Evolutionary conservation across 2,113 vertebrate species (phyloP).

Genomic region (Aramus guarauna): DNA sequence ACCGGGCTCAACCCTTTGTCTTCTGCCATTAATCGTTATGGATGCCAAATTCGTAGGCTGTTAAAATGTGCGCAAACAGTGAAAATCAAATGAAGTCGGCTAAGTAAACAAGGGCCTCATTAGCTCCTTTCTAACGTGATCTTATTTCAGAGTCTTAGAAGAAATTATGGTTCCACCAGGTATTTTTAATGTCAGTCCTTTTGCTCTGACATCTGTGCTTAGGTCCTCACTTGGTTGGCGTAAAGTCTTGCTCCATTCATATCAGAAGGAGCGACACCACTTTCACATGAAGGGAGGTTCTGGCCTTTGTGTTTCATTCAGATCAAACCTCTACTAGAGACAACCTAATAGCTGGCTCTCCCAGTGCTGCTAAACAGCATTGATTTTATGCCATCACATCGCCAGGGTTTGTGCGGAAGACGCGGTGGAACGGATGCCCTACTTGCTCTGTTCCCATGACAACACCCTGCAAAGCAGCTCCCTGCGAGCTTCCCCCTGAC

Average conservation of each 20-base stretch:
- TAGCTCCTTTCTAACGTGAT: not conserved
- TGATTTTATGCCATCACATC: not conserved
- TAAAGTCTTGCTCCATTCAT: not conserved
- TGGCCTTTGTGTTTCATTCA: not conserved
- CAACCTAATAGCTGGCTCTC: not conserved
- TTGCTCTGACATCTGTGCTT: not conserved
- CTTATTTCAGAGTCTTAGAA: not conserved
- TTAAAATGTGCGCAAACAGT: not conserved
- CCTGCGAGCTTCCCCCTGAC: not conserved
- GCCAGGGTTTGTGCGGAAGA: not conserved
- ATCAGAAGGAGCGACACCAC: not conserved
- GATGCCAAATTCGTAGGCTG: not conserved
- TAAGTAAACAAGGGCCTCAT: not conserved
- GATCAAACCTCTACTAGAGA: not conserved
- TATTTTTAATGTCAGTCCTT: not conserved
- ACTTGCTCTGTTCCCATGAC: conserved; percentile 66
- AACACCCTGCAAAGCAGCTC: conserved; percentile 37
- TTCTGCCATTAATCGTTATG: not conserved
- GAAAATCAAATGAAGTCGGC: not conserved
- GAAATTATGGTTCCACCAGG: not conserved
- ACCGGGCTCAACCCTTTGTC: not conserved
- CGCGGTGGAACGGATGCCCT: not conserved
- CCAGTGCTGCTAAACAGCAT: not conserved
- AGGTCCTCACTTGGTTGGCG: accelerated
- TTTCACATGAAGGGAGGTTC: not conserved